phyloP scores from a whole-genome alignment of 2,797 vertebrate species.

The Amblyraja radiata region DNA sequence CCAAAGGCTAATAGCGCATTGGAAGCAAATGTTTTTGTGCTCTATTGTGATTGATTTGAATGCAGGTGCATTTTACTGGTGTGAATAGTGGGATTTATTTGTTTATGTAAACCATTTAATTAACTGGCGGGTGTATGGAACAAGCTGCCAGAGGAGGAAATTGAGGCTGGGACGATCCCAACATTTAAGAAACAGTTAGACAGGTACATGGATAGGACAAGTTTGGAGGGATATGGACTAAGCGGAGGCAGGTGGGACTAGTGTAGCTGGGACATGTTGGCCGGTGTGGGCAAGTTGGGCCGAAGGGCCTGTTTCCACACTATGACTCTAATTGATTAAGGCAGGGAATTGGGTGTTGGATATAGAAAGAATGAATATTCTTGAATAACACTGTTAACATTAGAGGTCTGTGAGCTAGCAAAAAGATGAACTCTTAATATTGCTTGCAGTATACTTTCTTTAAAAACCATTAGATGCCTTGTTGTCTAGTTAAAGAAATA shows the following conservation, averaged over 20 bases:
- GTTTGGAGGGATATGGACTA: no score
- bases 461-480: neutral
- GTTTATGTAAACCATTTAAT: neutral
- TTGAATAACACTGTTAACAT: neutral
- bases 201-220: no score
- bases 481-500: neutral
- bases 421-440: neutral
- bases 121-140: neutral
- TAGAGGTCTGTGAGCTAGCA: no score
- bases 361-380: neutral
- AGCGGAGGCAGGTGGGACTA: no score
- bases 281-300: no score
- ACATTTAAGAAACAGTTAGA: no score
- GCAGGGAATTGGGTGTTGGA: neutral
- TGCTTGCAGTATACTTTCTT: neutral
- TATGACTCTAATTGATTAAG: no score
- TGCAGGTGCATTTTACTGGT: neutral
- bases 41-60: neutral
- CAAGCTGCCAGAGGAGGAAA: no score
- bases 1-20: neutral
- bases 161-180: no score
- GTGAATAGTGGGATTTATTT: neutral
- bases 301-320: no score
- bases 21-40: neutral
- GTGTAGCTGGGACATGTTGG: no score